These are phyloP conservation scores for Xestia xanthographa DNA, from an alignment of 2,888 invertebrate genomes.

Conservation along the genomic window DNA sequence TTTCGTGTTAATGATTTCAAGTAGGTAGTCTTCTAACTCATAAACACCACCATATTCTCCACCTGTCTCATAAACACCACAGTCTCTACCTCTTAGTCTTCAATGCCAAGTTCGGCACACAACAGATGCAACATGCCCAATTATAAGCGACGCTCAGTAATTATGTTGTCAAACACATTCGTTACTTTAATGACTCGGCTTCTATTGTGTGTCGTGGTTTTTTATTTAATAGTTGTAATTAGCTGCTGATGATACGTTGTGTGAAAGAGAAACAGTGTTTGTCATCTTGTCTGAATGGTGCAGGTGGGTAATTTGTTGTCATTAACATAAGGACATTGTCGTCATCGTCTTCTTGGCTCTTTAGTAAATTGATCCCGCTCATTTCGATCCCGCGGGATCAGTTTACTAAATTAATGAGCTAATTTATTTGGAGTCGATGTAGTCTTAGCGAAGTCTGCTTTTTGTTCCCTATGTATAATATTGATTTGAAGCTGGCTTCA, in stretches of 20 bases:
- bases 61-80: too few relatives aligned
- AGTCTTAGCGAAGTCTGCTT: background rate
- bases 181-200: slow-evolving; percentile 25
- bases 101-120: slow-evolving; percentile 55
- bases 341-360: background rate
- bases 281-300: slow-evolving; percentile 24
- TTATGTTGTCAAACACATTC: slow-evolving; percentile 53
- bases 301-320: background rate
- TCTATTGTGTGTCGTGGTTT: slow-evolving; percentile 14
- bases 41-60: background rate
- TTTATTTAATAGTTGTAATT: slow-evolving; percentile 32
- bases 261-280: slow-evolving; percentile 22
- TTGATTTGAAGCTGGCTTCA: background rate
- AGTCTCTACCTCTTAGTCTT: background rate
- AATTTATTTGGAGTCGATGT: background rate
- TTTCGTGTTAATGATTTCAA: background rate
- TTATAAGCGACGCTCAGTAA: slow-evolving; percentile 42
- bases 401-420: too few relatives aligned
- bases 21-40: background rate
- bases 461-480: background rate
- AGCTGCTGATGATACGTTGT: slow-evolving; percentile 18
- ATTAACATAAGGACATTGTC: background rate
- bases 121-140: slow-evolving; percentile 22
- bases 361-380: too few relatives aligned
- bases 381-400: too few relatives aligned